Conservation (phyloP, 2,888 invertebrate genomes). For the Antheraea yamamai region DNA sequence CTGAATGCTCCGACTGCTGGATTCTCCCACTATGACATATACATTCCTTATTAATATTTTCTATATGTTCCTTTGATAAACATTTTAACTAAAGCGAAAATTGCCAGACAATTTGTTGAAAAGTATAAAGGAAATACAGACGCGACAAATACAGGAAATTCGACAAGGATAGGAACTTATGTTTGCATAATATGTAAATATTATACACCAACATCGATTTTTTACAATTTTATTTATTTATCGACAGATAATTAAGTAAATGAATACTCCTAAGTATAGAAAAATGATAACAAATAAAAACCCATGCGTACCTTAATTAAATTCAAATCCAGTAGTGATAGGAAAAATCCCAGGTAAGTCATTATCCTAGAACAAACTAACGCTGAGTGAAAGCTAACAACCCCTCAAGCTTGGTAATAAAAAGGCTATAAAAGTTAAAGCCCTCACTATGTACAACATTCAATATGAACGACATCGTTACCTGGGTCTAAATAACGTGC, state of each 20-base stretch:
- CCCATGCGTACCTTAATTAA: background rate
- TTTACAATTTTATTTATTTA: too few species aligned
- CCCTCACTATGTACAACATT: constrained; percentile 36
- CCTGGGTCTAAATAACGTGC: constrained; percentile 45
- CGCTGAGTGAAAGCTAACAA: constrained; percentile 36
- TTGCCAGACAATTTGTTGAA: too few species aligned
- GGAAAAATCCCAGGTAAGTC: background rate
- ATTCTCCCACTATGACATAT: too few species aligned
- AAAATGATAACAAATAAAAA: background rate
- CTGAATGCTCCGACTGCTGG: too few species aligned
- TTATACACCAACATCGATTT: too few species aligned
- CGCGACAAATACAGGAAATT: too few species aligned
- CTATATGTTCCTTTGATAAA: too few species aligned
- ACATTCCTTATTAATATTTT: too few species aligned
- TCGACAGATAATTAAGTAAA: background rate
- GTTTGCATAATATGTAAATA: too few species aligned
- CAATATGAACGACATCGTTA: constrained; percentile 51
- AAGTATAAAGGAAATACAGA: too few species aligned
- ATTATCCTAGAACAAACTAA: background rate
- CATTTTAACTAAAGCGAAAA: too few species aligned
- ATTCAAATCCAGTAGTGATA: background rate
- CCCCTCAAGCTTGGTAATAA: constrained; percentile 37
- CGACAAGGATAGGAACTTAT: too few species aligned
- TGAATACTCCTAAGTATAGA: background rate
- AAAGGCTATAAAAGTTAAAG: constrained; percentile 45